These are phyloP conservation scores for Leptobrachium leishanense DNA, from an alignment of 2,113 vertebrate species.

Conservation along the genomic window DNA sequence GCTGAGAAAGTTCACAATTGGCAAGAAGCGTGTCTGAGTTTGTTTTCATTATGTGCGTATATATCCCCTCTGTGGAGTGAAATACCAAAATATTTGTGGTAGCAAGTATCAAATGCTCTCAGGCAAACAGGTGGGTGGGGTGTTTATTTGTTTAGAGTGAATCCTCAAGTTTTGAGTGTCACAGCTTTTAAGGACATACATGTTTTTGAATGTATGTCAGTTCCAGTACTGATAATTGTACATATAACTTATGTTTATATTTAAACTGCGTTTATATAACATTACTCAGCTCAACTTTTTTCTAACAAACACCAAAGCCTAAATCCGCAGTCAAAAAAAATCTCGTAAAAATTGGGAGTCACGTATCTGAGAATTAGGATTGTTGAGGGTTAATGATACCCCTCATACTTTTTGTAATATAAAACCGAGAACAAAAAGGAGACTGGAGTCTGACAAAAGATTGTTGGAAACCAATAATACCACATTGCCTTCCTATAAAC, in stretches of 20 bases:
- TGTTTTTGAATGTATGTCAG: no score
- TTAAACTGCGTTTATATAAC: not conserved
- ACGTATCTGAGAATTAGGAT: constrained; percentile 2
- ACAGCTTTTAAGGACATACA: no score
- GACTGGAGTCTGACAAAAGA: constrained; percentile 48
- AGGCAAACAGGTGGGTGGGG: no score
- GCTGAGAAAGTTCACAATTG: no score
- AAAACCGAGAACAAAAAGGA: constrained; percentile 43
- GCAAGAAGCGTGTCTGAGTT: no score
- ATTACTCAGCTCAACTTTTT: not conserved
- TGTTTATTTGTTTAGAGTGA: no score
- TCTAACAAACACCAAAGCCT: not conserved
- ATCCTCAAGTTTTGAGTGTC: no score
- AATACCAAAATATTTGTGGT: no score
- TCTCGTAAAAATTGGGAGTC: constrained; percentile 16
- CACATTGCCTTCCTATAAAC: constrained; percentile 49
- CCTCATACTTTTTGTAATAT: constrained; percentile 39
- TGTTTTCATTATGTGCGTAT: no score
- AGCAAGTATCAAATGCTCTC: no score
- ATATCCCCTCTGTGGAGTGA: no score
- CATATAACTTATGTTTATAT: not conserved
- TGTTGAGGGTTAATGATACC: constrained; percentile 44
- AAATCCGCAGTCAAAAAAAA: constrained; percentile 25
- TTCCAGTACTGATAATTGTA: no score
- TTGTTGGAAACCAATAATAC: constrained; percentile 48